Base-by-base conservation (phyloP, 2,888 invertebrate genomes). In the Plebejus melissa region DNA sequence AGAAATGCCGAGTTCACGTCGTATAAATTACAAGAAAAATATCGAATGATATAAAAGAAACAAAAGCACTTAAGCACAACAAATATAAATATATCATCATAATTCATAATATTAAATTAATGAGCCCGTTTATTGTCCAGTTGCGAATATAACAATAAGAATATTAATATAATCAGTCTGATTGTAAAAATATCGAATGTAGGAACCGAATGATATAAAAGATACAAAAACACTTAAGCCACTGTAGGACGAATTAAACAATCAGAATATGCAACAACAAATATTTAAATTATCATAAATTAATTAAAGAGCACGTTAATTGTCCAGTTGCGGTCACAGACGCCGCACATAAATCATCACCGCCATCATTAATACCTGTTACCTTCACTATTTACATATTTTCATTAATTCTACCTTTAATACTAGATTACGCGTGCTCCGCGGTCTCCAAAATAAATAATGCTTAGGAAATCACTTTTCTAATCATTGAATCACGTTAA, bases 311-410 rank as follows among this genome's bases (percentile, higher is more conserved):
- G 83, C 82, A 80, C 82, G 81, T 82, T 79, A 80, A 85, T 85
- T 83, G 83, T 84, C 84, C 83, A 81, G 83, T 83, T 83, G 83
- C 84, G 82, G 86, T 88, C 88, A 88, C 84, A 83, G 87, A 85
- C 81, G 81, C 78, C 79, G 81, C 82, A 84, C 90, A 91, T 91
- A 90, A 91, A 90, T 91, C 90, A 90, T 87, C 80, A 80, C 82
- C 83, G 83, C 83, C 83, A 84, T 84, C 85, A 86, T 86, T 86
- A 86, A 83, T 82, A 80, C 80, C 81, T 81, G 83, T 83, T 82
- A 82, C 82, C 80, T 75, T 71, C 78, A 82, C 81, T 82, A 90
- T 90, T 91, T 87, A 85, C 90, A 90, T 90, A 90, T 88, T 88
- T 89, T 85, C 86, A 86, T 88, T 87, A 89, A 83, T 81, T 82